phyloP scores from a whole-genome alignment of 1,140 invertebrate species.

The Littorina saxatilis region DNA sequence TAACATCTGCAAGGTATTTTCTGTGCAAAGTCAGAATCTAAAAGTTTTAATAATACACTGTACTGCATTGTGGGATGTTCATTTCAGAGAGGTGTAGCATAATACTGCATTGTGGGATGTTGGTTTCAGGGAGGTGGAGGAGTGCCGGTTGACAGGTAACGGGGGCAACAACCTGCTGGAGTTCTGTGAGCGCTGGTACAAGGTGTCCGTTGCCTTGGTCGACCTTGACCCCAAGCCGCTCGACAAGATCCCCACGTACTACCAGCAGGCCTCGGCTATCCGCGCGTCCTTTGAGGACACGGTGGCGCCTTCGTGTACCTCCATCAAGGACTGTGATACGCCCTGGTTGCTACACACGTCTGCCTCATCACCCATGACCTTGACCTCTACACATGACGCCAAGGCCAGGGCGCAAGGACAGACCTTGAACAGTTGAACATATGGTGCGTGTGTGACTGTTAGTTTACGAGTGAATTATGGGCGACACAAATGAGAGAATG shows the following conservation, averaged over 20 bases:
- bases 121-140: constrained; percentile 15
- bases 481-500: no score
- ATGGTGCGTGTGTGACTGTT: neutral
- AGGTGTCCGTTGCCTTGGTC: constrained; percentile 64
- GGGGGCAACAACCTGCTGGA: constrained; percentile 47
- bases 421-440: neutral
- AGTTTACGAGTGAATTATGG: no score
- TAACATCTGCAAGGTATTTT: no score
- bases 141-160: neutral
- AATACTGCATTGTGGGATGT: no score
- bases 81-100: no score
- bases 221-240: constrained; percentile 72
- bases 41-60: no score
- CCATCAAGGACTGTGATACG: neutral
- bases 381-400: neutral
- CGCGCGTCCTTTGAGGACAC: constrained; percentile 54
- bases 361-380: neutral
- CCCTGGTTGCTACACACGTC: neutral
- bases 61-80: no score
- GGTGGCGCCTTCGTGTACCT: neutral
- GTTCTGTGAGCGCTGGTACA: constrained; percentile 51
- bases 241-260: constrained; percentile 66
- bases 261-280: constrained; percentile 58
- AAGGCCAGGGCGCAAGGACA: constrained; percentile 11
- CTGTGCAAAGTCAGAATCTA: no score